Base-by-base conservation (phyloP, 2,113 vertebrate genomes). In the Taurulus bubalis region DNA sequence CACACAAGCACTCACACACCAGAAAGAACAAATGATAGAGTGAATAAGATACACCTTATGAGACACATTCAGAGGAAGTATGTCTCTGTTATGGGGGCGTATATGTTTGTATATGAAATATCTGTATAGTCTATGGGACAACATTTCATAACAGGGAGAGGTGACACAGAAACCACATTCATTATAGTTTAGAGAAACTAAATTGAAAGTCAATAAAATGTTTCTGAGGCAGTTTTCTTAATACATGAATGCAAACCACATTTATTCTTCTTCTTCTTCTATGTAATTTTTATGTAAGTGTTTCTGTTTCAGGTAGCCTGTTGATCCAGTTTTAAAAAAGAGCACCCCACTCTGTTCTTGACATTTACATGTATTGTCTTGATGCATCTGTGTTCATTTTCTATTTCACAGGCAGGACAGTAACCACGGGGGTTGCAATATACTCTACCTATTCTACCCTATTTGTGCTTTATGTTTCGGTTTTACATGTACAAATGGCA, bases 261-360 rank as follows among this genome's bases (percentile, higher is more conserved):
- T 26, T n/a, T 10, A 51, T 51, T 20, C 3, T 22, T 9, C 22
- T 20, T 49, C n/a, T n/a, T n/a, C n/a, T n/a, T n/a, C n/a, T n/a
- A n/a, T n/a, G n/a, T n/a, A n/a, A 2, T 15, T 28, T 15, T 47
- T 32, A 20, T 68, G 32, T 62, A 51, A 26, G 26, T 47, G 71
- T 51, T 51, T 38, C 4, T 42, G 14, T 20, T 42, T 15, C 3
- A 24, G 16, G 36, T 9, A 7, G 24, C 15, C 58, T 64, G 22
- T 51, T 72, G 24, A 70, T 53, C 16, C 45, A 20, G 26, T 42
- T 55, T 42, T 32, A 6, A 59, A n/a, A 78, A 69, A 59, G 47
- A 66, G 16, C n/a, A 20, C 16, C 4, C 4, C 24, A 30, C 18
- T 66, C 49, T 45, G 26, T 62, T n/a, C 18, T 20, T 49, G 15